phyloP scores from a whole-genome alignment of 2,888 invertebrate species.

The Sphaerophoria rueppellii region DNA sequence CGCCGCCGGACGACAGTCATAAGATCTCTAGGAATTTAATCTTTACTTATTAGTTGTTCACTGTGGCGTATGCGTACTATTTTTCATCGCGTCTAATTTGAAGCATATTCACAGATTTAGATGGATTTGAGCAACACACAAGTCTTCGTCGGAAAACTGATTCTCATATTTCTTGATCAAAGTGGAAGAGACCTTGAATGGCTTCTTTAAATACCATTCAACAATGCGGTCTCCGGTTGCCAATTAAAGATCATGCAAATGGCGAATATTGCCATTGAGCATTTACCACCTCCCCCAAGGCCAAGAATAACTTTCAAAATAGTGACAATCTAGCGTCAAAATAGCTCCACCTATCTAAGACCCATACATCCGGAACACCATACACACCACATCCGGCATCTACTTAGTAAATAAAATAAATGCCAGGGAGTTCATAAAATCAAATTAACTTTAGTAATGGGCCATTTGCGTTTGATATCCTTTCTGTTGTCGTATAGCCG shows the following conservation, averaged over 20 bases:
- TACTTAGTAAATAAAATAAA: constrained; percentile 59
- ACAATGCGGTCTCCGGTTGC: not conserved
- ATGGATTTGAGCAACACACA: too few species aligned
- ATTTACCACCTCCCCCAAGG: not conserved
- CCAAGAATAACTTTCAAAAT: not conserved
- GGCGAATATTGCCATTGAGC: constrained; percentile 42
- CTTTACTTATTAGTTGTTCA: too few species aligned
- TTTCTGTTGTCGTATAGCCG: constrained; percentile 40
- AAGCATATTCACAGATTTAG: too few species aligned
- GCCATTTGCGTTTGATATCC: constrained; percentile 68
- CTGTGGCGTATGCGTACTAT: too few species aligned
- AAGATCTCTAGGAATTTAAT: too few species aligned
- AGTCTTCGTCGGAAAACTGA: too few species aligned
- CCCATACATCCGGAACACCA: not conserved
- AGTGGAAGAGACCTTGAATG: too few species aligned
- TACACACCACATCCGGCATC: constrained; percentile 17
- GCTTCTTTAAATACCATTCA: too few species aligned
- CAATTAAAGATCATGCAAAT: constrained; percentile 24
- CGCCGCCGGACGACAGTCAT: too few species aligned
- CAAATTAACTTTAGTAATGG: constrained; percentile 70
- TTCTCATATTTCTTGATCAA: too few species aligned
- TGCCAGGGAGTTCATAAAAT: constrained; percentile 66
- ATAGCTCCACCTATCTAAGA: not conserved
- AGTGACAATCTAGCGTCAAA: constrained; percentile 38
- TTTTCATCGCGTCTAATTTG: too few species aligned